Percentiles rank a stretch among this genome's conserved stretches.
Conservation (phyloP, 1,140 invertebrate species). For the Chionoecetes opilio region DNA sequence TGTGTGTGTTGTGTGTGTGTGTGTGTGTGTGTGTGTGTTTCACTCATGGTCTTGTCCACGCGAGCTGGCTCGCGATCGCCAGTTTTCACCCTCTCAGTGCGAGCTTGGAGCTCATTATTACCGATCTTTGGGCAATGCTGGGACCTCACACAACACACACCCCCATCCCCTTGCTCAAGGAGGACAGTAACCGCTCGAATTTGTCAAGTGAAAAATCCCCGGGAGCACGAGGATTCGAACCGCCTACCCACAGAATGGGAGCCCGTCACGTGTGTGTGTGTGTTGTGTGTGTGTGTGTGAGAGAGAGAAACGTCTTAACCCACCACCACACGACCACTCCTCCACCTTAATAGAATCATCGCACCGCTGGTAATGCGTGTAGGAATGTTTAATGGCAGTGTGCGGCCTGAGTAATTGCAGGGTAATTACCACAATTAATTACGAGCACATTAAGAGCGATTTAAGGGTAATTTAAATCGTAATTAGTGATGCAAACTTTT, state of each 20-base stretch:
- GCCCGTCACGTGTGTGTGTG: slow-evolving; percentile 27
- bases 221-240: too few species aligned
- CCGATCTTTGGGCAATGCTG: too few species aligned
- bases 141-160: too few species aligned
- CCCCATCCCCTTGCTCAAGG: too few species aligned
- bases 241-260: too few species aligned
- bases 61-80: too few species aligned
- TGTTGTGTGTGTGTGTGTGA: slow-evolving; percentile 5
- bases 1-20: slow-evolving; percentile 27
- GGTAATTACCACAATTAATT: slow-evolving; percentile 76
- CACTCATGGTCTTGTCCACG: too few species aligned
- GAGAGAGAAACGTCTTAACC: not conserved
- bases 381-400: slow-evolving; percentile 59
- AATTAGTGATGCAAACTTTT: slow-evolving; percentile 70
- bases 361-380: slow-evolving; percentile 61
- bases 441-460: slow-evolving; percentile 69
- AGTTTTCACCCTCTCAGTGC: too few species aligned
- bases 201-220: too few species aligned
- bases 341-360: slow-evolving; percentile 65
- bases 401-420: slow-evolving; percentile 70
- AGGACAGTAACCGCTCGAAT: too few species aligned
- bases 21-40: slow-evolving; percentile 1
- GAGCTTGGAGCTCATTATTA: too few species aligned
- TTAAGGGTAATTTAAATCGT: slow-evolving; percentile 72
- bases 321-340: not conserved